Evolutionary conservation across 30 jellyfish, hydroid and myxozoan species (phyloP).

Genomic region (Nemopilema nomurai): DNA sequence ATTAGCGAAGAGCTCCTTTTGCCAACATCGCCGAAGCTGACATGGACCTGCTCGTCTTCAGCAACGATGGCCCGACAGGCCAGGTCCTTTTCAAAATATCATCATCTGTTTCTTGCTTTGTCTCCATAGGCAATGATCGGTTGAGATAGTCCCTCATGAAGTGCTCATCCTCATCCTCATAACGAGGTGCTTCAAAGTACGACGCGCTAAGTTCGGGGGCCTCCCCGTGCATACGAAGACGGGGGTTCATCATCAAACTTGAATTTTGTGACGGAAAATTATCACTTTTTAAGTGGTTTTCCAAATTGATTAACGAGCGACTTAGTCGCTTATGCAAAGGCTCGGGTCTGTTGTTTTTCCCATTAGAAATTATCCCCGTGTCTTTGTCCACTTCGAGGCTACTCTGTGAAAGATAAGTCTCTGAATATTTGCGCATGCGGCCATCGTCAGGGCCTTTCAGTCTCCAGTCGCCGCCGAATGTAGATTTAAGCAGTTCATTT

Average conservation of each 20-base stretch:
- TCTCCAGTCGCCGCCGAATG: constrained; percentile 45
- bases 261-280: not conserved
- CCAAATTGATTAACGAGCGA: constrained; percentile 6
- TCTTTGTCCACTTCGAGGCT: not conserved
- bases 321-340: not conserved
- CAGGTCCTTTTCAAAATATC: constrained; percentile 46
- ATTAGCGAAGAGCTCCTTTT: constrained; percentile 25
- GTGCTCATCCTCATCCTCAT: constrained; percentile 8
- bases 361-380: not conserved
- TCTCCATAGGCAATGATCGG: constrained; percentile 29
- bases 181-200: not conserved
- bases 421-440: not conserved
- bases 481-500: constrained; percentile 11
- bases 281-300: not conserved
- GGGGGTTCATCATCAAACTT: not conserved
- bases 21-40: not conserved
- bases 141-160: constrained; percentile 18
- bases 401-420: not conserved
- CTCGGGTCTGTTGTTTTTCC: not conserved
- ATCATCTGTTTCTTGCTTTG: not conserved
- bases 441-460: not conserved
- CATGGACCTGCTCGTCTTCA: not conserved
- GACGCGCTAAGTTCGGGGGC: not conserved
- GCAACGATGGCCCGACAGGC: constrained; percentile 40
- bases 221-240: not conserved